Conservation (phyloP, 2,113 vertebrate genomes). For the Tenrec ecaudatus region DNA sequence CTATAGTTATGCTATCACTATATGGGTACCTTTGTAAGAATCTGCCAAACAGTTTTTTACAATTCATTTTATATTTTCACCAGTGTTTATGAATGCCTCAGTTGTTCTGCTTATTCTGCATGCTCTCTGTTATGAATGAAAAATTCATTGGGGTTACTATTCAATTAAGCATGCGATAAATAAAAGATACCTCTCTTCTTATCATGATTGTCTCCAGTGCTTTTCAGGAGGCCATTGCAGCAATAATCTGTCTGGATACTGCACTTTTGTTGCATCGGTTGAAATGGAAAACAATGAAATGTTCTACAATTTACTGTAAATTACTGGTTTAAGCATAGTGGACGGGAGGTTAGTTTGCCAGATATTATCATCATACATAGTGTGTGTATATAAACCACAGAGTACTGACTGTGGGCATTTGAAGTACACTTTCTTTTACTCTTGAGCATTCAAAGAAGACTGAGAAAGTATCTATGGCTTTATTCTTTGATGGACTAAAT, state of each 20-base stretch:
- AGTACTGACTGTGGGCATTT: neutral
- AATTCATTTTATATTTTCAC: neutral
- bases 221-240: neutral
- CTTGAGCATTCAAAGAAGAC: neutral
- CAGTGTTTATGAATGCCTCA: neutral
- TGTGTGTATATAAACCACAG: neutral
- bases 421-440: too few relatives aligned
- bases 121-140: neutral
- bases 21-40: too few relatives aligned
- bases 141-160: neutral
- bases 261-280: neutral
- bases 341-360: neutral
- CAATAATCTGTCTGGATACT: neutral
- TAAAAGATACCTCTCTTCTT: neutral
- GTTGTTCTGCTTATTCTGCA: neutral
- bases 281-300: neutral
- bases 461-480: neutral
- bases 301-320: neutral
- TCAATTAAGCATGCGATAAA: neutral
- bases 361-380: neutral
- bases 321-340: neutral
- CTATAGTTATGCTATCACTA: too few relatives aligned
- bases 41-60: neutral
- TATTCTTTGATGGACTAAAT: neutral
- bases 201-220: neutral